Evolutionary conservation across 2,113 vertebrate genomes (phyloP).

Genomic region (Pterocles burchelli): DNA sequence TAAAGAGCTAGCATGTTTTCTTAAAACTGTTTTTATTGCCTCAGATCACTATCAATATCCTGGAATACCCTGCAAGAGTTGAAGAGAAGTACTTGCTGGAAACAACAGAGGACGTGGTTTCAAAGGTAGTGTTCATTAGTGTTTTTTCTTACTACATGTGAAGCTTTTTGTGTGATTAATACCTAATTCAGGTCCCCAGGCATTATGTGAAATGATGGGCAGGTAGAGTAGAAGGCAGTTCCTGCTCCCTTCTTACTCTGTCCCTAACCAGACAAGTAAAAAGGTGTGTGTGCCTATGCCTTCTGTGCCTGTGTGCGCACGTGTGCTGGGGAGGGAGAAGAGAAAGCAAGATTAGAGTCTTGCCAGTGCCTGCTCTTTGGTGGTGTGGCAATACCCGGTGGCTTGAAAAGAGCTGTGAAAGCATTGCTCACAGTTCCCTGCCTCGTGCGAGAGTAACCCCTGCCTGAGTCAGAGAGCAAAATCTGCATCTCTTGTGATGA

Average conservation of each 20-base stretch:
- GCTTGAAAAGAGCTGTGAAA: accelerated
- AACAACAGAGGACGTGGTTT: not conserved
- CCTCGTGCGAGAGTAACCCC: accelerated
- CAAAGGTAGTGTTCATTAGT: not conserved
- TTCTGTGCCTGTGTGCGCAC: not conserved
- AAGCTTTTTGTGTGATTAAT: not conserved
- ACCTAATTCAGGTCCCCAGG: not conserved
- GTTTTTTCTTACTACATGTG: not conserved
- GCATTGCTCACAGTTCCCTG: not conserved
- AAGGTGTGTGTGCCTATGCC: accelerated
- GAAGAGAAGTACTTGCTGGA: not conserved
- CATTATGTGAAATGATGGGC: not conserved
- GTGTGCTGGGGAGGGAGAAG: not conserved
- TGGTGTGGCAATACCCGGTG: not conserved
- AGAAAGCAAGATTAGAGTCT: not conserved
- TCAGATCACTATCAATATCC: not conserved
- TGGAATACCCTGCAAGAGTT: not conserved
- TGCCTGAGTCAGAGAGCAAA: not conserved
- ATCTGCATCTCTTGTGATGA: not conserved
- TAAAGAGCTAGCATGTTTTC: not conserved
- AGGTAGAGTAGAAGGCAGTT: not conserved
- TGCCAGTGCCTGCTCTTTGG: no score
- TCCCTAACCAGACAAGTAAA: not conserved
- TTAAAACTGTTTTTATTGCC: not conserved
- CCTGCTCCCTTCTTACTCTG: not conserved